phyloP scores from a whole-genome alignment of 2,888 invertebrate genomes.

The Lasioglossum oenotherae region DNA sequence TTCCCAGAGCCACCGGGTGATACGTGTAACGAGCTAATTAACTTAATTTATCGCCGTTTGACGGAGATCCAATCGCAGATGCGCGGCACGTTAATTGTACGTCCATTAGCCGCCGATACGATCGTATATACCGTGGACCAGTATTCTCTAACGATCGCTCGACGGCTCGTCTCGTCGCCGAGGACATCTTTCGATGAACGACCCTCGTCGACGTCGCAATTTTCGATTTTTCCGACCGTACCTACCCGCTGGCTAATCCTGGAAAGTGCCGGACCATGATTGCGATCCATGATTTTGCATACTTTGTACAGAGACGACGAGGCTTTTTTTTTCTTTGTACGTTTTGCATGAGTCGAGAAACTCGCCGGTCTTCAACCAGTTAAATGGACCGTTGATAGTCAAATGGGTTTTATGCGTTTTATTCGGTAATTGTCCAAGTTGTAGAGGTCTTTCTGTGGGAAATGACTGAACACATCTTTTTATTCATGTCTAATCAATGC shows the following conservation, averaged over 20 bases:
- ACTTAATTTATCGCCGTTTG: slow-evolving; percentile 81
- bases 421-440: neutral
- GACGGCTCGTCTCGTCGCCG: slow-evolving; percentile 60
- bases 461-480: neutral
- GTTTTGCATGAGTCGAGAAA: neutral
- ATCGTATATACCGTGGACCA: slow-evolving; percentile 69
- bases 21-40: slow-evolving; percentile 80
- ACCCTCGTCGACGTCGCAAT: slow-evolving; percentile 28
- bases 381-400: neutral
- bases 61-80: slow-evolving; percentile 80
- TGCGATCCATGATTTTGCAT: slow-evolving; percentile 18
- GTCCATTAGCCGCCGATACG: slow-evolving; percentile 80
- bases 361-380: neutral
- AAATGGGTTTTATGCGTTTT: neutral
- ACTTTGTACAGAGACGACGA: neutral
- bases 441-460: neutral
- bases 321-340: neutral
- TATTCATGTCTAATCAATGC: neutral
- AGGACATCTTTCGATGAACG: slow-evolving; percentile 36
- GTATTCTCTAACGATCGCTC: slow-evolving; percentile 71
- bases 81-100: slow-evolving; percentile 80
- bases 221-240: slow-evolving; percentile 36
- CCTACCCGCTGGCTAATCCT: neutral
- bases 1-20: slow-evolving; percentile 69
- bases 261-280: slow-evolving; percentile 11